Conservation (phyloP, 2,797 vertebrate genomes). For the Dryobates pubescens region DNA sequence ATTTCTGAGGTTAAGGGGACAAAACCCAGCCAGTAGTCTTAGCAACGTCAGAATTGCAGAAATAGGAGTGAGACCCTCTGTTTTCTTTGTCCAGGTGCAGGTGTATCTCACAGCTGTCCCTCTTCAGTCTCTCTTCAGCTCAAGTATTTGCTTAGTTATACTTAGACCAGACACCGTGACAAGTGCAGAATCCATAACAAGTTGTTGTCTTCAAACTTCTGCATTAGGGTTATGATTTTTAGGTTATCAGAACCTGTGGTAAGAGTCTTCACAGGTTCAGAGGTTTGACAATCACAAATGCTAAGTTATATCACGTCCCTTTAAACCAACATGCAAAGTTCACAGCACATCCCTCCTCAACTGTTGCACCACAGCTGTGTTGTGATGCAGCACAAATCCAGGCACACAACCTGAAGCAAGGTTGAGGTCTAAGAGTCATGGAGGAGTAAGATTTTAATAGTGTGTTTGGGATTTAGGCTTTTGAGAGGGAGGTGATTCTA, state of each 20-base stretch:
- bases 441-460: not conserved
- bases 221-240: not conserved
- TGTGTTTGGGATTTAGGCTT: not conserved
- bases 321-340: not conserved
- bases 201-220: not conserved
- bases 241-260: not conserved
- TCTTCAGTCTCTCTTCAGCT: not conserved
- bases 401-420: not conserved
- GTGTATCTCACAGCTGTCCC: not conserved
- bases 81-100: not conserved
- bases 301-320: fast-evolving
- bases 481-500: too few relatives aligned
- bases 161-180: not conserved
- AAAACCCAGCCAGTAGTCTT: not conserved
- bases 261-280: not conserved
- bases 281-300: not conserved
- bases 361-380: too few relatives aligned
- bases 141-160: not conserved
- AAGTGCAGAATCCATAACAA: not conserved
- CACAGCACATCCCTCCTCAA: fast-evolving
- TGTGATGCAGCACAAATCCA: not conserved
- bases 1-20: not conserved
- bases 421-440: not conserved
- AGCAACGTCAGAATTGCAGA: not conserved
- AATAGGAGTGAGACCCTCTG: not conserved